These are phyloP conservation scores for Brienomyrus brachyistius DNA, from an alignment of 2,113 vertebrate species.

Conservation along the genomic window DNA sequence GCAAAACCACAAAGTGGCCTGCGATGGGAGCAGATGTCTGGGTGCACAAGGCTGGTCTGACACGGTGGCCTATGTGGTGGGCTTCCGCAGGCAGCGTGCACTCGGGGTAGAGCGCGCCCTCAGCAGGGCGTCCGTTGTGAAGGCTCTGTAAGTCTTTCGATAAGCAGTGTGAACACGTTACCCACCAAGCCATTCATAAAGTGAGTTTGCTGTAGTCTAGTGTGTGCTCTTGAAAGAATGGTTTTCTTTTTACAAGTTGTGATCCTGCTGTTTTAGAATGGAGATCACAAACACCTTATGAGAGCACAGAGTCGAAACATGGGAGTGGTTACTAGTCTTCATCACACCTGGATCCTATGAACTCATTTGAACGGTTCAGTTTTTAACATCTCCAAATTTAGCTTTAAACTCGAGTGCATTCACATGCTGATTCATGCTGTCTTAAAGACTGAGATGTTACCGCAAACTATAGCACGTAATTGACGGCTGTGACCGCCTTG, in stretches of 20 bases:
- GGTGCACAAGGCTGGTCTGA: background rate
- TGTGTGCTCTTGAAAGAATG: background rate
- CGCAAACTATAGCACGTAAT: background rate
- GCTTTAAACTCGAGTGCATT: background rate
- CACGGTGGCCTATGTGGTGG: background rate
- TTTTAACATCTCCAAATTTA: background rate
- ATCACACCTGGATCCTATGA: background rate
- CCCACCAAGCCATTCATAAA: background rate
- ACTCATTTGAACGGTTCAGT: background rate
- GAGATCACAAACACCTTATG: background rate
- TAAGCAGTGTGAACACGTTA: background rate
- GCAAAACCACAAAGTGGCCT: background rate
- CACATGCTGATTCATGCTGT: background rate
- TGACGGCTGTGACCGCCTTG: background rate
- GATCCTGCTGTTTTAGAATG: background rate
- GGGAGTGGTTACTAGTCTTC: background rate
- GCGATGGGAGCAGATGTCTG: background rate
- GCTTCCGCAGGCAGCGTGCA: background rate
- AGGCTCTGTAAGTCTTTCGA: background rate
- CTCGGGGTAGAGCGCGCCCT: background rate
- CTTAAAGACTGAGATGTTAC: background rate
- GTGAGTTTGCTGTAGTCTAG: background rate
- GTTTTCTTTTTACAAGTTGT: background rate
- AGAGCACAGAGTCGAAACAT: background rate
- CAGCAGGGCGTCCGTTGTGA: background rate